Percentiles rank a stretch among this genome's conserved stretches.
Evolutionary conservation across 2,888 invertebrate species (phyloP).

Genomic region (Agrotis exclamationis): DNA sequence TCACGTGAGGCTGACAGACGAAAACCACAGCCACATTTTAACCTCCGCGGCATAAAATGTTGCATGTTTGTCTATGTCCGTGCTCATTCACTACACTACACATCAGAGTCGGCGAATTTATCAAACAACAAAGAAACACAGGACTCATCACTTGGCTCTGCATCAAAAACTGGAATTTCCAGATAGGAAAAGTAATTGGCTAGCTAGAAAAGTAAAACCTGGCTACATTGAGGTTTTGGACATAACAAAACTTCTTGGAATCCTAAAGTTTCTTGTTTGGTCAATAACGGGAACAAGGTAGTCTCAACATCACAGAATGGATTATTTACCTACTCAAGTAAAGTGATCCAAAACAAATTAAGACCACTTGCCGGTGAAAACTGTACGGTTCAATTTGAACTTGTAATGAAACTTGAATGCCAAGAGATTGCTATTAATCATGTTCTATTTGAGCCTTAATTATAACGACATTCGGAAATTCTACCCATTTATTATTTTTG

Average conservation of each 20-base stretch:
- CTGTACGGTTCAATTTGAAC: constrained; percentile 31
- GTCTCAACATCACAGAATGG: constrained; percentile 8
- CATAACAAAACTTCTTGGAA: constrained; percentile 4
- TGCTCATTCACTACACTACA: constrained; percentile 40
- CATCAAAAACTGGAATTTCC: constrained; percentile 32
- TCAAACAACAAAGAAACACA: constrained; percentile 27
- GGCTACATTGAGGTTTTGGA: constrained; percentile 1
- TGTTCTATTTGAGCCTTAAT: constrained; percentile 39
- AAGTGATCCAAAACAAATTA: constrained; percentile 36
- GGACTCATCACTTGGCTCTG: neutral
- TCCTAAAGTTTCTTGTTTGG: constrained; percentile 12
- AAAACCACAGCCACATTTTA: constrained; percentile 57
- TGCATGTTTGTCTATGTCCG: constrained; percentile 57
- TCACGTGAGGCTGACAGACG: constrained; percentile 43
- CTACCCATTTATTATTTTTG: constrained; percentile 33
- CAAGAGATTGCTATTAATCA: constrained; percentile 45
- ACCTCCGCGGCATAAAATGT: constrained; percentile 53
- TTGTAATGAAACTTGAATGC: constrained; percentile 40
- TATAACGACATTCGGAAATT: constrained; percentile 50
- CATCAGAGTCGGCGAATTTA: constrained; percentile 50
- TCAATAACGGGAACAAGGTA: constrained; percentile 7
- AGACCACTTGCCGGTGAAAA: constrained; percentile 41
- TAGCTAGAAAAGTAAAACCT: constrained; percentile 31
- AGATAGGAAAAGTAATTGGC: constrained; percentile 34
- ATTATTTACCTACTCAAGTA: constrained; percentile 23